Evolutionary conservation across 2,113 vertebrate genomes (phyloP), one percentile per base, ranked within the genome.

Genomic region (Uropsilus gracilis): DNA sequence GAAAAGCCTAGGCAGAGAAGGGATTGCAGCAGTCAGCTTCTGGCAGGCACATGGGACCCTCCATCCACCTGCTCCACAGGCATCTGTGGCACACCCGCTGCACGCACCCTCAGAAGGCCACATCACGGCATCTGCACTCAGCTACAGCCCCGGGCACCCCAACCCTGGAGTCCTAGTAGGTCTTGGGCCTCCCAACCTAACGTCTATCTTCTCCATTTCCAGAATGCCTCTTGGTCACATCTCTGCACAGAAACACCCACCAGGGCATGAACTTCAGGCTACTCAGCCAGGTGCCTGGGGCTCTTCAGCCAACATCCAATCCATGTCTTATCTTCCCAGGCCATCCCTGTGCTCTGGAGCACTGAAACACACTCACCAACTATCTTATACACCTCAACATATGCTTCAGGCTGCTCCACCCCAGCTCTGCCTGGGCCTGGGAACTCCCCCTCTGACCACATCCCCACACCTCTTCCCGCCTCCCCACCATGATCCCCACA

Each of bases 381-480:
- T 3, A 37, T 8, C 22, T 30, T 0, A 2, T 26, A 14, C 28
- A 34, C 3, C 8, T 18, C 18, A 9, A 26, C 8, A 18, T 0
- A 26, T 9, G 11, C 16, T 30, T 37, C 44, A 55, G 69, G 44
- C 11, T 34, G 44, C 11, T 34, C n/a, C 71, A 17, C 28, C 57
- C 34, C 57, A 3, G n/a, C 22, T 18, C 22, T 61, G 68, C 59
- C 50, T 76, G 20, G 26, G 12, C 32, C 63, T 30, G n/a, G 50
- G 20, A 39, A 34, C 37, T 22, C 32, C 80, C 46, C 68, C 63
- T n/a, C n/a, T n/a, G n/a, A n/a, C 32, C 12, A 3, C 1, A 34
- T 3, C 37, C 32, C 50, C 66, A 9, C 11, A 59, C 53, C 83
- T 26, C 3, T 37, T 55, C 26, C 34, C 0, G 3, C 39, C n/a